These are phyloP conservation scores for Saturnia pavonia DNA, from an alignment of 2,888 invertebrate genomes.

Conservation along the genomic window DNA sequence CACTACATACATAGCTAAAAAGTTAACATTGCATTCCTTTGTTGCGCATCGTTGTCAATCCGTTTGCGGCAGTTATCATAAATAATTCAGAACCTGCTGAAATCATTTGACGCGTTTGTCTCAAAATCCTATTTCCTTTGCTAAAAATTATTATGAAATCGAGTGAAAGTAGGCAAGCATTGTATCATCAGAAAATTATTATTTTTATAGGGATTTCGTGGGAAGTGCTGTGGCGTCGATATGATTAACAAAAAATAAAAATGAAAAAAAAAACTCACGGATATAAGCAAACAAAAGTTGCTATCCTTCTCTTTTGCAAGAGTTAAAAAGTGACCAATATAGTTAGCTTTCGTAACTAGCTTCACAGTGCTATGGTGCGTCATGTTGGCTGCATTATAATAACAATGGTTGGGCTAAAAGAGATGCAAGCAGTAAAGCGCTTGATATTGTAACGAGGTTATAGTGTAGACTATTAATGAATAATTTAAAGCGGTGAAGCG, in stretches of 20 bases:
- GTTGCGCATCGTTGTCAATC: neutral
- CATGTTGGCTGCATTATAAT: conserved; percentile 79
- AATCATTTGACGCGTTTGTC: neutral
- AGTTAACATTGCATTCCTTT: neutral
- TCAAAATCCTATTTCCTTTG: conserved; percentile 19
- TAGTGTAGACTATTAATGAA: conserved; percentile 8
- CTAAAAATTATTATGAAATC: conserved; percentile 41
- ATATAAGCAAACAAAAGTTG: conserved; percentile 29
- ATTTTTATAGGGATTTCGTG: conserved; percentile 29
- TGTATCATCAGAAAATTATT: conserved; percentile 47
- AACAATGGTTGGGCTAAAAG: conserved; percentile 67
- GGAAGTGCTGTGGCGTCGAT: conserved; percentile 25
- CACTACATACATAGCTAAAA: neutral
- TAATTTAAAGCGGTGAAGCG: conserved; percentile 43
- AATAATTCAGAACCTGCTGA: neutral
- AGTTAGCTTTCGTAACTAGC: conserved; percentile 44
- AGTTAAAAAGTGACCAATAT: conserved; percentile 41
- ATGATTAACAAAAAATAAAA: conserved; percentile 28
- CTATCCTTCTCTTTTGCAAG: conserved; percentile 38
- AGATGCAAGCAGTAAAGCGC: conserved; percentile 51
- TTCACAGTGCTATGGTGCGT: conserved; percentile 68
- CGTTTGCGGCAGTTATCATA: neutral
- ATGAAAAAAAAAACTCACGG: conserved; percentile 28
- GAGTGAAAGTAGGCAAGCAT: conserved; percentile 47
- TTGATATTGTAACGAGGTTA: conserved; percentile 27